Base-by-base conservation (phyloP, 2,888 invertebrate species). In the Hyposoter didymator region DNA sequence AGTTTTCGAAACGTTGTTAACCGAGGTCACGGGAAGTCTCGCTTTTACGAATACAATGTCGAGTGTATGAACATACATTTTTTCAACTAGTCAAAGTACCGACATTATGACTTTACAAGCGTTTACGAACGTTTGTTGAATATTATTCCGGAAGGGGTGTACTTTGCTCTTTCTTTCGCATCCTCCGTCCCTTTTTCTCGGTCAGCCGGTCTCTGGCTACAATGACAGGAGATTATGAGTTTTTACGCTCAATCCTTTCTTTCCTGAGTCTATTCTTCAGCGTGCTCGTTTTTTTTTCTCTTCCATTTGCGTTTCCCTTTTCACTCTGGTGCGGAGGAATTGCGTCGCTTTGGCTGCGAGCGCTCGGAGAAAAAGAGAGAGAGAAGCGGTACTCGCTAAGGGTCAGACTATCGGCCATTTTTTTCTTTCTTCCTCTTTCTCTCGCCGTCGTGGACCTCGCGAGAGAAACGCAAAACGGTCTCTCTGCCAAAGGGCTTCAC, bases 81-180 rank as follows among this genome's bases (percentile, higher is more conserved):
- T 52, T 66, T 47, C 69, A 78, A 76, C 73, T 80, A 64, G 80
- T 78, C 79, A 78, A 82, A 82, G 84, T 66, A 87, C 86, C 85
- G 86, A 82, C 84, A 89, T 90, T 89, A 90, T 90, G 89, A 90
- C 89, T 90, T 92, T 90, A 92, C 88, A 90, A 90, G 88, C 87
- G 85, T 90, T 92, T 90, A 90, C 89, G 89, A 89, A 84, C 87
- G 82, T 62, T 64, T 55, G 79, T 74, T 87, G 84, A 86, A 90
- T 90, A 89, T 91, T 88, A 90, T 90, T 89, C 73, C 85, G 78
- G 84, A 82, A 87, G 64, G 87, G 88, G 90, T 89, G 86, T 84
- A 70, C 88, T 89, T 47, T 32, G 74, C 72, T 75, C 74, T 49
- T 78, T 81, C 75, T 88, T 64, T 55, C 28, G 28, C 78, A 47